These are phyloP conservation scores for Parazoanthus darwini DNA, from an alignment of 92 coral and sea anemone genomes.

Conservation along the genomic window DNA sequence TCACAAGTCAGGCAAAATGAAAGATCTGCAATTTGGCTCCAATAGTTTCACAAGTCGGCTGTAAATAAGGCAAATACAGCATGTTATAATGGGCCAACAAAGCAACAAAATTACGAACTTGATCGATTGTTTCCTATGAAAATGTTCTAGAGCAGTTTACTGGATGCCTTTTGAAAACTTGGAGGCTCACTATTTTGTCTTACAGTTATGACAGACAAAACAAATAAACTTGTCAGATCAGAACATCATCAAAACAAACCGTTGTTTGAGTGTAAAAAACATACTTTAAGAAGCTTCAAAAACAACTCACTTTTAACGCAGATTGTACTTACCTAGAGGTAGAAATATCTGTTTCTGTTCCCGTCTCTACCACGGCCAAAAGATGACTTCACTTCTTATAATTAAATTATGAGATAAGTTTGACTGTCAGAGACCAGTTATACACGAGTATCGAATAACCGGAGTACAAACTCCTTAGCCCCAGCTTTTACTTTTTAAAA, in stretches of 20 bases:
- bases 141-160: neutral
- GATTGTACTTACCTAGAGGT: slow-evolving; percentile 15
- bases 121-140: neutral
- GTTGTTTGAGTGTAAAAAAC: neutral
- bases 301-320: neutral
- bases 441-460: neutral
- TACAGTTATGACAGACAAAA: neutral
- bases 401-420: slow-evolving; percentile 37
- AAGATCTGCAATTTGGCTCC: neutral
- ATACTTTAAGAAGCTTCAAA: neutral
- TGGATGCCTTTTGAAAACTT: neutral
- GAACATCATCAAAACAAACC: neutral
- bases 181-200: neutral
- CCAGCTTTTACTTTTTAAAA: neutral
- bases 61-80: neutral
- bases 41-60: neutral
- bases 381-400: slow-evolving; percentile 35
- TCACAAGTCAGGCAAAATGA: neutral
- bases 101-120: neutral
- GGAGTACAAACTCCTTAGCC: neutral
- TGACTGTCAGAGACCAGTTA: neutral
- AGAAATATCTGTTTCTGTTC: neutral
- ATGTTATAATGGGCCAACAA: neutral
- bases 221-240: neutral
- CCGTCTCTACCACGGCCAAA: neutral